A percentile compares a stretch with the other conserved stretches of the same genome.
Evolutionary conservation across 1,140 invertebrate genomes (phyloP).

Genomic region (Penaeus vannamei): DNA sequence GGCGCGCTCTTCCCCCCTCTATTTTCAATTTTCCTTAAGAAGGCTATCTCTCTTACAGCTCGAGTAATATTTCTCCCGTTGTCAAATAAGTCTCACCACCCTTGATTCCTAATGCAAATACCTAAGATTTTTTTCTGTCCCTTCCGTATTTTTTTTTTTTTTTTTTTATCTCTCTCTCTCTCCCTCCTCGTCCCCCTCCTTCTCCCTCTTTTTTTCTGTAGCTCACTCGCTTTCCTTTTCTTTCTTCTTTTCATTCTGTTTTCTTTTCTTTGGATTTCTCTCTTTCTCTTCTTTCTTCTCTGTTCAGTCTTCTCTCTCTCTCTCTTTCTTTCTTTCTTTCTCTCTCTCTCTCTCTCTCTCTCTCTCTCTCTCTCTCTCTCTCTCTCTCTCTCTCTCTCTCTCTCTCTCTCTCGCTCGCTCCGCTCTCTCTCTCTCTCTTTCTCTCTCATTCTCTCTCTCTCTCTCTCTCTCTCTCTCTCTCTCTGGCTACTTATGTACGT

Average conservation of each 20-base stretch:
- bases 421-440: no score
- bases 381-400: no score
- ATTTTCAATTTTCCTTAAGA: conserved; percentile 47
- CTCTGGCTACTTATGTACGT: no score
- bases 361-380: no score
- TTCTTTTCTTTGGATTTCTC: not conserved
- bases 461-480: no score
- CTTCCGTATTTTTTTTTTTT: not conserved
- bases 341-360: no score
- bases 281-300: no score
- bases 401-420: no score
- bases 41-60: conserved; percentile 16
- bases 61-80: conserved; percentile 38
- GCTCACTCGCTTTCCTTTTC: conserved; percentile 26
- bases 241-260: conserved; percentile 14
- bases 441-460: no score
- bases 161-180: not conserved
- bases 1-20: not conserved
- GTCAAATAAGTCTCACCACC: conserved; percentile 49
- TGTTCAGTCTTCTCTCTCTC: not conserved
- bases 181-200: not conserved
- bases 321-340: no score
- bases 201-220: conserved; percentile 14
- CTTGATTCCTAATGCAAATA: conserved; percentile 65
- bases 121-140: conserved; percentile 34